Evolutionary conservation across 2,797 vertebrate species (phyloP), one percentile per base, ranked within the genome.

Genomic region (Channa striata): DNA sequence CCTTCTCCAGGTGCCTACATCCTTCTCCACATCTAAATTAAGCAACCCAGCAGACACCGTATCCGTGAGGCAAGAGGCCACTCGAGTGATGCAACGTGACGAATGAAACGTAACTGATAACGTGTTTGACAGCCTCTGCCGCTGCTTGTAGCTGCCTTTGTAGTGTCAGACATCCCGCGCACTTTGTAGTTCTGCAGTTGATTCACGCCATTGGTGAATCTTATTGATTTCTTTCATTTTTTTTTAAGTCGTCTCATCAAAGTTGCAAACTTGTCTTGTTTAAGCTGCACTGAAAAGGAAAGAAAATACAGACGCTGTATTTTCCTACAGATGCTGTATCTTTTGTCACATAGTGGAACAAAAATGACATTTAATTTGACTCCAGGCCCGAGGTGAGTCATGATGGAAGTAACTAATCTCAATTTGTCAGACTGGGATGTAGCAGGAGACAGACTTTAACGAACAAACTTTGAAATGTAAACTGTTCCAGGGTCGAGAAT

Each of bases 21-120:
- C 65, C 25, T 47, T 71, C 51, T n/a, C 58, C 13, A 9, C 19
- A 34, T 81, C 53, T 74, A 80, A 78, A 68, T 78, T 53, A 65
- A 68, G 67, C 34, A 66, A 68, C 72, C 47, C 25, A 71, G 11
- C 65, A 53, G 68, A 66, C 43, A 16, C n/a, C 16, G 37, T 12
- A 30, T 65, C 81, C 73, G 2, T 39, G 30, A 73, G 68, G 66
- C 39, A 43, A 70, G 21, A 74, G 21, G 34, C 33, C 59, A 51
- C 58, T 52, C 20, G n/a, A 19, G 30, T 82, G 79, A 84, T 81
- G 74, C 69, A 75, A 80, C 39, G 42, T 52, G 50, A 59, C 60
- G 59, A 57, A 64, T 40, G 25, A 74, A 64, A 19, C 30, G 6
- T 17, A 21, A 39, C 50, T 37, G 37, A 1, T 17, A 64, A 40